Percentiles rank a stretch among this genome's conserved stretches.
Conservation (phyloP, 2,113 vertebrate genomes). For the Entelurus aequoreus region DNA sequence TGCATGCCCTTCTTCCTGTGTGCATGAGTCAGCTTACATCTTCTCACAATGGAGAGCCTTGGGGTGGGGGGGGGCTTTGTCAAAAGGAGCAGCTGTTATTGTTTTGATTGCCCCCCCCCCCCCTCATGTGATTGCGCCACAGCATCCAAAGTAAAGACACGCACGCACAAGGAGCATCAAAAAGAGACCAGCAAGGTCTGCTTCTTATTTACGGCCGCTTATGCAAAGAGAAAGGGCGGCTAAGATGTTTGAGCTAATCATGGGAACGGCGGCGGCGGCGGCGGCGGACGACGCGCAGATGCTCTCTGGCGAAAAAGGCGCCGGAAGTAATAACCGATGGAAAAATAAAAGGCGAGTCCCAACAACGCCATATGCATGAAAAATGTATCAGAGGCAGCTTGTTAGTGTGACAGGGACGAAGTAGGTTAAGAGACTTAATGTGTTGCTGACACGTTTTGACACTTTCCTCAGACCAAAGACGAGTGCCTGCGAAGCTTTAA, state of each 20-base stretch:
- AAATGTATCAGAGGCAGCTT: conserved; percentile 63
- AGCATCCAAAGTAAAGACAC: conserved; percentile 57
- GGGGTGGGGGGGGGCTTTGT: conserved; percentile 49
- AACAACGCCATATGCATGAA: conserved; percentile 58
- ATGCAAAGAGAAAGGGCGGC: conserved; percentile 55
- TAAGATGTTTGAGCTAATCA: conserved; percentile 11
- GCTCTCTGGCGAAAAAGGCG: conserved; percentile 18
- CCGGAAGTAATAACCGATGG: conserved; percentile 44
- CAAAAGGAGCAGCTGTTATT: conserved; percentile 71
- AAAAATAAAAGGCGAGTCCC: conserved; percentile 28
- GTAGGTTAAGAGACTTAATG: conserved; percentile 67
- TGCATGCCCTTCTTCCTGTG: conserved; percentile 70
- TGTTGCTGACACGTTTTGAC: conserved; percentile 63
- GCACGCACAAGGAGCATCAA: conserved; percentile 57
- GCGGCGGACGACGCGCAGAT: conserved; percentile 37
- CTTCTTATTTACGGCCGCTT: conserved; percentile 61
- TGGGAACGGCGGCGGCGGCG: conserved; percentile 30
- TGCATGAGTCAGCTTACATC: conserved; percentile 73
- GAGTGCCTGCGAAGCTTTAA: conserved; percentile 63
- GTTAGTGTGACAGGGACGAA: conserved; percentile 52
- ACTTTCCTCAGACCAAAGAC: conserved; percentile 45
- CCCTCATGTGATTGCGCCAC: conserved; percentile 56
- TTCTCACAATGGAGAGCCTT: conserved; percentile 63
- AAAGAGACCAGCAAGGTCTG: conserved; percentile 56
- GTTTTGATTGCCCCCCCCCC: conserved; percentile 62